These are phyloP conservation scores for Telmatochromis sp. DNA, from an alignment of 2,113 vertebrate species.

Conservation along the genomic window DNA sequence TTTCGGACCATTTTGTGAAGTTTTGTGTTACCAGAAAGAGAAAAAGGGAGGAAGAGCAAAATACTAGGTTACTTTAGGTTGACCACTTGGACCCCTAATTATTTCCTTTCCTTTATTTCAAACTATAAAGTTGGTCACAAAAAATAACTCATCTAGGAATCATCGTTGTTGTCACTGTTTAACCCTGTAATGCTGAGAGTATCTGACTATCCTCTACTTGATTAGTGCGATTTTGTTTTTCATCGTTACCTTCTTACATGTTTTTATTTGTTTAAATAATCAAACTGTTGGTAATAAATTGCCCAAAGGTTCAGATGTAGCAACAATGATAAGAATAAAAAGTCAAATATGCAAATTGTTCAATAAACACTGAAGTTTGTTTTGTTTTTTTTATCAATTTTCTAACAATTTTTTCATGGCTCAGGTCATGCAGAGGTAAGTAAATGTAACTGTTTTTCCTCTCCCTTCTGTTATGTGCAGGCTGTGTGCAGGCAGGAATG, in stretches of 20 bases:
- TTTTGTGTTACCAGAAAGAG: background rate
- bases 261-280: background rate
- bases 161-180: background rate
- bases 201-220: background rate
- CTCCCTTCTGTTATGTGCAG: background rate
- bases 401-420: background rate
- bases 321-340: background rate
- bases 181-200: background rate
- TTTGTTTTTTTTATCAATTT: background rate
- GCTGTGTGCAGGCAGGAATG: background rate
- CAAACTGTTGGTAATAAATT: background rate
- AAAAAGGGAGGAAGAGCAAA: background rate
- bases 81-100: fast-evolving
- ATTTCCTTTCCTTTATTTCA: background rate
- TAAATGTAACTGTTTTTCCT: background rate
- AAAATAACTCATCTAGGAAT: background rate
- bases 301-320: background rate
- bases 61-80: background rate
- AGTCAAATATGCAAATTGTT: background rate
- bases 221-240: background rate
- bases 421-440: background rate
- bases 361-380: background rate
- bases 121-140: background rate
- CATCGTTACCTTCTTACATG: background rate
- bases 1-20: background rate